phyloP scores from a whole-genome alignment of 2,888 invertebrate genomes.

The Drosophila cracens region DNA sequence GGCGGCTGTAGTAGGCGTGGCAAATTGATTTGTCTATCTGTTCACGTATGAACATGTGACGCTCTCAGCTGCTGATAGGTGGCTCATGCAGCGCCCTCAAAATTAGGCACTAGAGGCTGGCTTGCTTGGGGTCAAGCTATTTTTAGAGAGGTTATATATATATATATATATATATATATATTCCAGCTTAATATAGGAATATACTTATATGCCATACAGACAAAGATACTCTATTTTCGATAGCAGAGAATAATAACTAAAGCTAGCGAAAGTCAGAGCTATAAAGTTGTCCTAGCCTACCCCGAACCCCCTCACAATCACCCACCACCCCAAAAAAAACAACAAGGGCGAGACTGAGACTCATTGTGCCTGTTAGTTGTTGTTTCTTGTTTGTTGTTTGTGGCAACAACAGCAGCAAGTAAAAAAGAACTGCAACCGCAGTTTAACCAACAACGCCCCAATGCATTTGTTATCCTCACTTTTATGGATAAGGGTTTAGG shows the following conservation, averaged over 20 bases:
- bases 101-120: no score
- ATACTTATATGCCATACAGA: no score
- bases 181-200: no score
- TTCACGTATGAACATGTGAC: no score
- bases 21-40: not conserved
- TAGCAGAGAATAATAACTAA: conserved; percentile 25
- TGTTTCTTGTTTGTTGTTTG: conserved; percentile 36
- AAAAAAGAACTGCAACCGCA: conserved; percentile 68
- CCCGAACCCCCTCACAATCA: not conserved
- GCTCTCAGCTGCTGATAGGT: no score
- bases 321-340: conserved; percentile 9
- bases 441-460: conserved; percentile 66
- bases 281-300: conserved; percentile 34
- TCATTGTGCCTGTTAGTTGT: conserved; percentile 34
- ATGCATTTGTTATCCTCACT: conserved; percentile 71
- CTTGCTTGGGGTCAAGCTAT: no score
- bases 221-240: not conserved
- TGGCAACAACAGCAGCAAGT: conserved; percentile 31
- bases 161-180: no score
- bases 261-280: conserved; percentile 57
- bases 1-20: not conserved
- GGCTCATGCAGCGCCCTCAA: no score
- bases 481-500: not conserved
- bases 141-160: no score
- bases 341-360: conserved; percentile 44